Conservation (phyloP, 2,888 invertebrate species). For the Rhingia rostrata region DNA sequence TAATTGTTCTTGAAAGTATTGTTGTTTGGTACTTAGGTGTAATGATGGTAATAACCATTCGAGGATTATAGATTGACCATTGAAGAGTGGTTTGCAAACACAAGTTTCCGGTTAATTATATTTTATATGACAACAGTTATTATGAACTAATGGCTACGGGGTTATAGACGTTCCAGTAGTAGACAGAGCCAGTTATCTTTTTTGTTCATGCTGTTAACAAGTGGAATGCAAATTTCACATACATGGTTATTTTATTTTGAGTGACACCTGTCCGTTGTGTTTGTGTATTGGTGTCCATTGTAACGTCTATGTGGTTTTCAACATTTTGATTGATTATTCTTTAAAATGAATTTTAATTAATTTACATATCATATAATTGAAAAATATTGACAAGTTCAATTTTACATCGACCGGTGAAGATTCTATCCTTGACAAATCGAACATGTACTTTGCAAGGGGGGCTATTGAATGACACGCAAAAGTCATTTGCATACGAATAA, state of each 20-base stretch:
- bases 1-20: background rate
- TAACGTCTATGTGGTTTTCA: background rate
- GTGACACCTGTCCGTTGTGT: background rate
- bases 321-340: background rate
- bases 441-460: too few species aligned
- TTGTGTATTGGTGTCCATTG: background rate
- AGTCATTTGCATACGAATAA: too few species aligned
- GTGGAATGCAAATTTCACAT: too few species aligned
- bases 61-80: conserved; percentile 32
- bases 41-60: conserved; percentile 29
- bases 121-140: background rate
- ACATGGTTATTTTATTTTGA: background rate
- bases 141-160: too few species aligned
- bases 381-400: background rate
- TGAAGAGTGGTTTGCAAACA: background rate
- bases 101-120: background rate
- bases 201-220: too few species aligned
- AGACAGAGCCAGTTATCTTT: too few species aligned
- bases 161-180: too few species aligned
- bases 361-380: background rate
- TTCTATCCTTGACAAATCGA: too few species aligned
- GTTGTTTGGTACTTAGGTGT: conserved; percentile 2
- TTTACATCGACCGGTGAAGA: too few species aligned
- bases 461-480: too few species aligned
- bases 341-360: background rate